Evolutionary conservation across 2,888 invertebrate genomes (phyloP).

Genomic region (Creontiades dilutus): DNA sequence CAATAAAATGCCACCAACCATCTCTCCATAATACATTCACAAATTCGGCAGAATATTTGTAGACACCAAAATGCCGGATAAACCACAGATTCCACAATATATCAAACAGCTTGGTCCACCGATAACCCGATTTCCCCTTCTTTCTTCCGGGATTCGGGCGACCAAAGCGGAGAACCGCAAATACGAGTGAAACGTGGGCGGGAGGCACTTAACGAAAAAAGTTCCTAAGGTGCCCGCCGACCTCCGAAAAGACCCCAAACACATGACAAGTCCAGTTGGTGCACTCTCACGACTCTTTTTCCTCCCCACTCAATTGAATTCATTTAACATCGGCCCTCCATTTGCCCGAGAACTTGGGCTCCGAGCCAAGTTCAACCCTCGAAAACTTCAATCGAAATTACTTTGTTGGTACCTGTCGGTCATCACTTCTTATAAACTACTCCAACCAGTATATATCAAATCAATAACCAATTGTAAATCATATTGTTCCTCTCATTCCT

Average conservation of each 20-base stretch:
- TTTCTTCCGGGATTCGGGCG: neutral
- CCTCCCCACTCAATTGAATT: neutral
- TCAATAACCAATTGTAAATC: no score
- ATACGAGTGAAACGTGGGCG: neutral
- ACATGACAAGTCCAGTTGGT: slow-evolving; percentile 51
- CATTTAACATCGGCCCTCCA: slow-evolving; percentile 22
- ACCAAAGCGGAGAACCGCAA: neutral
- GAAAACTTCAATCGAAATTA: neutral
- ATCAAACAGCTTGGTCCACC: no score
- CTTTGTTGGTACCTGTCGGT: neutral
- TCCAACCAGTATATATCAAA: no score
- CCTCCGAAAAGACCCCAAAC: slow-evolving; percentile 39
- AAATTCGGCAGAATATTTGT: no score
- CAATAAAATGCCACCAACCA: no score
- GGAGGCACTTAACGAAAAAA: slow-evolving; percentile 59
- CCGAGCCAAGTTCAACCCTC: neutral
- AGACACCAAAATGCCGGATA: no score
- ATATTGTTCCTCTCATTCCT: no score
- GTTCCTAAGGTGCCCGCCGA: neutral
- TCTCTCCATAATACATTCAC: no score
- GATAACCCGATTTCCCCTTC: no score
- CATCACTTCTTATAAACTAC: neutral
- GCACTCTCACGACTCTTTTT: slow-evolving; percentile 43
- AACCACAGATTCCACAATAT: no score
- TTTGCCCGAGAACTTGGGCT: neutral